Conservation (phyloP, 2,113 vertebrate genomes). For the Paracanthobrama guichenoti region DNA sequence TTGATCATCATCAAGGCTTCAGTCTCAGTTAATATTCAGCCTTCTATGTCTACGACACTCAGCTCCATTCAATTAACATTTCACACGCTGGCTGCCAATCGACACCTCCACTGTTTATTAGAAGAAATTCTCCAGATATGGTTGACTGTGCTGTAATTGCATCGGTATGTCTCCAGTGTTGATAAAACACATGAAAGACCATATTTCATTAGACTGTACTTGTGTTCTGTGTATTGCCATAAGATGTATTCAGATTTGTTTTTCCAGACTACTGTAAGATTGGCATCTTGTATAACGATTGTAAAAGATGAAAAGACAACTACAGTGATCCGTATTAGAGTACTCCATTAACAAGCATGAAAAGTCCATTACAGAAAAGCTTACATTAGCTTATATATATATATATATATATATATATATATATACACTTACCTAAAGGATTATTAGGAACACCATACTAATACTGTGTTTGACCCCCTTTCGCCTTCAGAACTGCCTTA, state of each 20-base stretch:
- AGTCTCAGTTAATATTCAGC: conserved; percentile 60
- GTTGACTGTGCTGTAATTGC: conserved; percentile 51
- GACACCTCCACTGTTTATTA: conserved; percentile 56
- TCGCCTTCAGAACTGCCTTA: too few relatives aligned
- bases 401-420: too few relatives aligned
- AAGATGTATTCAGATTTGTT: background rate
- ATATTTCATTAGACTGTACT: conserved; percentile 38
- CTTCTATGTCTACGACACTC: conserved; percentile 60
- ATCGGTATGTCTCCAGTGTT: conserved; percentile 49
- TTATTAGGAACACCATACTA: too few relatives aligned
- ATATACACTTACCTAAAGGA: too few relatives aligned
- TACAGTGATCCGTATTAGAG: background rate
- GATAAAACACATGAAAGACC: conserved; percentile 38
- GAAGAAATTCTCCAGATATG: conserved; percentile 43
- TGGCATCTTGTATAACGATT: background rate
- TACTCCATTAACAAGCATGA: background rate
- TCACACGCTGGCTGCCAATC: conserved; percentile 51
- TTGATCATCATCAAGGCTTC: conserved; percentile 71
- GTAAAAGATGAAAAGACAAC: background rate
- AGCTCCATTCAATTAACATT: conserved; percentile 62
- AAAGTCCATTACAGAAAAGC: background rate
- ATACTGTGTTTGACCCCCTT: too few relatives aligned
- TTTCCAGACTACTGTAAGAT: background rate
- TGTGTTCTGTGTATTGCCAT: conserved; percentile 27
- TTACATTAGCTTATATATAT: too few relatives aligned